Evolutionary conservation across 2,888 invertebrate species (phyloP), one percentile per base, ranked within the genome.

Genomic region (Clunio marinus): DNA sequence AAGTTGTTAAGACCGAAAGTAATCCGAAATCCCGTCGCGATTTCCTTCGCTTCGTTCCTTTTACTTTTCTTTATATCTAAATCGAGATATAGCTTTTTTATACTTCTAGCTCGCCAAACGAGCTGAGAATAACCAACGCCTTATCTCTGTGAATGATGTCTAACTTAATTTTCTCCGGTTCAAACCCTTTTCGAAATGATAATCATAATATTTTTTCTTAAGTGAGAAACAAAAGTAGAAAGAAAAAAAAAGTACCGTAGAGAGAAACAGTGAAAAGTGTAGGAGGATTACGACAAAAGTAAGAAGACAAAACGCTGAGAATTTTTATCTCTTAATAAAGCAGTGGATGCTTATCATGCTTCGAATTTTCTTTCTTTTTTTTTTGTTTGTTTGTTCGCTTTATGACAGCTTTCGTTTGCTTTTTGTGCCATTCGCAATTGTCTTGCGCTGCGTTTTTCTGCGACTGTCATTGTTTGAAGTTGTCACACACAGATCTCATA

Each of bases 251-350:
- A 41, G 41, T 15, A 7, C 41, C 13, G 41, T 4, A 4, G 41
- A 13, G 41, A 41, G 32, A 32, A 32, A 32, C 8, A 32, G 32
- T 8, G 32, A 32, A 32, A 8, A 8, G 32, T n/a, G n/a, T n/a
- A n/a, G 32, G 32, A 32, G 32, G 35, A 4, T n/a, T 2, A 51
- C 5, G 5, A 51, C 13, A 60, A 32, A 10, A 24, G n/a, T 2
- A 41, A 37, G 17, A 1, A 20, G 28, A 37, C 10, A 20, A 41
- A 22, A 37, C 15, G 20, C 13, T 7, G 10, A 15, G 25, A 41
- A 41, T 60, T 32, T 60, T 60, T 60, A 62, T 62, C 62, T 62
- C 62, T 62, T 62, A 24, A 37, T 62, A 62, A 62, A 22, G 24
- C 2, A 55, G 55, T 55, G 24, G 55, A 7, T 55, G 4, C 17